Conservation (phyloP, 92 coral and sea anemone species). For the Heteractis magnifica region DNA sequence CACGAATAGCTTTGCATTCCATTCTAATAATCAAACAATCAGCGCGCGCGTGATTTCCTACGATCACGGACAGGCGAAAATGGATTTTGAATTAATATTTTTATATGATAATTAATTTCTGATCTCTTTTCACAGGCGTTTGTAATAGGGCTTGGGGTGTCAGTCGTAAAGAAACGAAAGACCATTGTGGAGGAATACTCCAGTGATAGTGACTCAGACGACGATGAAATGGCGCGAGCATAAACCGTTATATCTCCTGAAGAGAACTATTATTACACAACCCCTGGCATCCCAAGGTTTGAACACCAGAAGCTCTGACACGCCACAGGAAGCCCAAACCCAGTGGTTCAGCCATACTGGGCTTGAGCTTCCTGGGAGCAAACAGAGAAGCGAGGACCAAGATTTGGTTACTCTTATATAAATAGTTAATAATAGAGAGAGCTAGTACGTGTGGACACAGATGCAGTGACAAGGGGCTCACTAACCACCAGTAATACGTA, state of each 20-base stretch:
- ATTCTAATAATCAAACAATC: neutral
- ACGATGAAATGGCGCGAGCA: constrained; percentile 59
- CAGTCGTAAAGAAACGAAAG: constrained; percentile 78
- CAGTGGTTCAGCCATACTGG: neutral
- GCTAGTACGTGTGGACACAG: too few relatives aligned
- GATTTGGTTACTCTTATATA: too few relatives aligned
- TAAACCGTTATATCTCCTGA: neutral
- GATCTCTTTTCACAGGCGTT: constrained; percentile 58
- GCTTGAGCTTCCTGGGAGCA: neutral
- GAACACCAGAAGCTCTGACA: neutral
- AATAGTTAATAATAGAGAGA: too few relatives aligned
- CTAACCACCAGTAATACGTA: too few relatives aligned
- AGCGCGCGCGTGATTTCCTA: neutral
- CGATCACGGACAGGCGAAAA: too few relatives aligned
- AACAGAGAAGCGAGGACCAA: neutral
- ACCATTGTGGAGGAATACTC: constrained; percentile 85
- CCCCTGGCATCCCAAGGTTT: neutral
- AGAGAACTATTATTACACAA: neutral
- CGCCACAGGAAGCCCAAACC: neutral
- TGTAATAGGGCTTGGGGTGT: constrained; percentile 72
- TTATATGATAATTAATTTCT: neutral
- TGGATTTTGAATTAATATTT: too few relatives aligned
- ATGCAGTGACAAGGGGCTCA: too few relatives aligned
- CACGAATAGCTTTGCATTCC: too few relatives aligned
- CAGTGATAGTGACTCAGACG: constrained; percentile 87